Evolutionary conservation across 2,113 vertebrate genomes (phyloP), one percentile per base, ranked within the genome.

Genomic region (Rallus limicola): DNA sequence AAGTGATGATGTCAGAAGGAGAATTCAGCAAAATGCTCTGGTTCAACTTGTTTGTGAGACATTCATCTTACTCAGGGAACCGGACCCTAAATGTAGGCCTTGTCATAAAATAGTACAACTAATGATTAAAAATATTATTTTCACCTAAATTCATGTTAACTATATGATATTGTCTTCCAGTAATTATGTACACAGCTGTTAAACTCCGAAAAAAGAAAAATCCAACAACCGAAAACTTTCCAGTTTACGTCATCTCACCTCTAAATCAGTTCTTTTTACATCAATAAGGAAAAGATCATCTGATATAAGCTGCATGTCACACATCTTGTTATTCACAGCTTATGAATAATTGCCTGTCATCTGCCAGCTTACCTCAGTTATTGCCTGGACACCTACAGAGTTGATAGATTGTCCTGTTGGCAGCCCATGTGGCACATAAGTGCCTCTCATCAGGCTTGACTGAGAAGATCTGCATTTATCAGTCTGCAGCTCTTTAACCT

Each of bases 401-500:
- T 76, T 92, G 86, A 92, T 60, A 63, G 46, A 92, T 77, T 42
- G 48, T 65, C 83, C 62, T 83, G 71, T 78, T 92, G 36, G 90
- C 82, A 95, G 90, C 34, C 21, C 15, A 28, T 52, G 62, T 36
- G 31, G 36, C 75, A 79, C 13, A 3, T 68, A 62, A 83, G 42
- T 78, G 24, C 56, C 60, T 95, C 82, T 91, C 59, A 3, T 88
- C 40, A 78, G 70, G 38, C 83, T 85, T 92, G 82, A 87, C 46
- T 79, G 50, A 91, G 70, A 91, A 86, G 24, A 93, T 70, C 50
- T 92, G 40, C 63, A 64, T 92, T 96, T 86, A 86, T 89, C 93
- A 90, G 68, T 60, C 82, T 88, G 67, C 92, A 93, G 91, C 80
- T 95, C 72, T 96, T 84, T 94, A 91, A 91, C 86, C 56, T 95